A percentile compares a stretch with the other conserved stretches of the same genome.
These are phyloP conservation scores for Ahaetulla prasina DNA, from an alignment of 2,113 vertebrate genomes.

Conservation along the genomic window DNA sequence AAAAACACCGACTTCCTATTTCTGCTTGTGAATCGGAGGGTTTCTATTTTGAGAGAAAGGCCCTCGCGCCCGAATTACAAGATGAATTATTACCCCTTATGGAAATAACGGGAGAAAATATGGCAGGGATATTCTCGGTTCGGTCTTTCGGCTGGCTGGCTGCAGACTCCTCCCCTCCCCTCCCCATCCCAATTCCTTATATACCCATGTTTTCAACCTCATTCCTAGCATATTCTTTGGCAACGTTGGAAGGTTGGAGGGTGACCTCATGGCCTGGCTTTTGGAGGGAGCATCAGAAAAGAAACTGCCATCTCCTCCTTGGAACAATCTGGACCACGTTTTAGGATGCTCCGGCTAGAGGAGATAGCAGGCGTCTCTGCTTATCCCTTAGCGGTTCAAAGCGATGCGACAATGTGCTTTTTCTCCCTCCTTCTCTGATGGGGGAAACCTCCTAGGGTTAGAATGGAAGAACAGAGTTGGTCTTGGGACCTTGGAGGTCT, in stretches of 20 bases:
- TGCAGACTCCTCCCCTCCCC: not conserved
- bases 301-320: accelerated
- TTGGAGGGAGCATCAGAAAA: conserved; percentile 19
- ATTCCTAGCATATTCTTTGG: conserved; percentile 69
- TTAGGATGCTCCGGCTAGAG: too few species aligned
- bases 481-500: too few species aligned
- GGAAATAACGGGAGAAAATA: conserved; percentile 71
- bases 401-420: too few species aligned
- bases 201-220: conserved; percentile 66
- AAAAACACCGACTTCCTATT: conserved; percentile 84
- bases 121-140: conserved; percentile 75
- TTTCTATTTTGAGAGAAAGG: conserved; percentile 80
- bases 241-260: conserved; percentile 59
- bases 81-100: conserved; percentile 81
- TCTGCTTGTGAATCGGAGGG: conserved; percentile 77
- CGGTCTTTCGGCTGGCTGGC: conserved; percentile 51
- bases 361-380: not conserved
- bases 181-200: conserved; percentile 67
- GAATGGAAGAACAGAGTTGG: too few species aligned
- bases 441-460: not conserved
- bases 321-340: too few species aligned
- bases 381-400: not conserved
- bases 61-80: conserved; percentile 67
- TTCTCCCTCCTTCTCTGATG: not conserved
- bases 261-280: conserved; percentile 41